phyloP scores from a whole-genome alignment of 2,888 invertebrate species.

The Spodoptera exigua region DNA sequence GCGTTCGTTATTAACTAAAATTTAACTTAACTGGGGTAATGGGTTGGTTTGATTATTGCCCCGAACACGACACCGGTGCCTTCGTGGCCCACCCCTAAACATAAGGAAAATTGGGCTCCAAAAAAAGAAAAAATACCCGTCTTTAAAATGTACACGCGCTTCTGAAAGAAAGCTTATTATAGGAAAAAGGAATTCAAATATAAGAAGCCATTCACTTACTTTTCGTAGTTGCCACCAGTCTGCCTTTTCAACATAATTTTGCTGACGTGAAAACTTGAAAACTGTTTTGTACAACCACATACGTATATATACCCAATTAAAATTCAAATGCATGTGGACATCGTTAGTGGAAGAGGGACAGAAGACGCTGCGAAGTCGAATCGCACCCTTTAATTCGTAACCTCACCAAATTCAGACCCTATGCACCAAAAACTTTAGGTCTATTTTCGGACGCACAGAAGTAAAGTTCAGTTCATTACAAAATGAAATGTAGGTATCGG shows the following conservation, averaged over 20 bases:
- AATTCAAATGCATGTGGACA: constrained; percentile 72
- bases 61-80: constrained; percentile 47
- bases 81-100: constrained; percentile 8
- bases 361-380: constrained; percentile 67
- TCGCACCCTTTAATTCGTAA: constrained; percentile 65
- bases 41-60: constrained; percentile 51
- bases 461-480: constrained; percentile 77
- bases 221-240: background rate
- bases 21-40: constrained; percentile 54
- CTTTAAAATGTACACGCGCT: constrained; percentile 2
- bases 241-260: constrained; percentile 10
- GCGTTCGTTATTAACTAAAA: constrained; percentile 26
- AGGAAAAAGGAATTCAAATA: constrained; percentile 20
- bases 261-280: constrained; percentile 41
- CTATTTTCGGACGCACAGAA: constrained; percentile 40
- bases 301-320: constrained; percentile 67
- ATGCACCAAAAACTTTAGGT: constrained; percentile 35
- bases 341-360: constrained; percentile 66
- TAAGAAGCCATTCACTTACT: constrained; percentile 2
- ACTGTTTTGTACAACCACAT: constrained; percentile 33
- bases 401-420: constrained; percentile 50
- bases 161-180: constrained; percentile 10
- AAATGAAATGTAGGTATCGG: constrained; percentile 76
- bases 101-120: constrained; percentile 5
- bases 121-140: constrained; percentile 26